A percentile compares a stretch with the other conserved stretches of the same genome.
Conservation (phyloP, 2,888 invertebrate species). For the Schizaphis graminum region DNA sequence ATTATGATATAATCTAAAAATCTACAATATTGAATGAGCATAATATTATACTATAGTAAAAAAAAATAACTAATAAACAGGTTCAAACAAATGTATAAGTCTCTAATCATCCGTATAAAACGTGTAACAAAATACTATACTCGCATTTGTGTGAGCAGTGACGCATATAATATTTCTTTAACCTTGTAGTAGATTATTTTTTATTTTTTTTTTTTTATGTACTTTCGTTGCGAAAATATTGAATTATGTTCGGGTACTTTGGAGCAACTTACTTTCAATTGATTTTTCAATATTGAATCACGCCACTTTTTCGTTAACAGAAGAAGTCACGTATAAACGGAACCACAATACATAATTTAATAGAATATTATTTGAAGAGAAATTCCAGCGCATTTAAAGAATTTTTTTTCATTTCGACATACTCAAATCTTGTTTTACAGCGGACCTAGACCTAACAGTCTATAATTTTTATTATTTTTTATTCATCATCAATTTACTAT, state of each 20-base stretch:
- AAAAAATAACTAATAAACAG: background rate
- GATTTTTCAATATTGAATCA: slow-evolving; percentile 20
- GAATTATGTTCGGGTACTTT: background rate
- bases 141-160: background rate
- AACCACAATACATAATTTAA: background rate
- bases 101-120: background rate
- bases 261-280: background rate
- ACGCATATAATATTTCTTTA: background rate
- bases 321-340: background rate
- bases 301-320: background rate
- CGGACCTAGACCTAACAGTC: fast-evolving
- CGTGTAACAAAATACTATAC: background rate
- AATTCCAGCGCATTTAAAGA: background rate
- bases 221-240: background rate
- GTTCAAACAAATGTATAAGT: background rate
- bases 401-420: background rate
- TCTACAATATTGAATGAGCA: background rate
- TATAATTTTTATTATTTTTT: background rate
- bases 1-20: background rate
- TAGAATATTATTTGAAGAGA: background rate
- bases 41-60: background rate
- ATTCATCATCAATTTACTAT: background rate
- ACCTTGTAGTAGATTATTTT: background rate
- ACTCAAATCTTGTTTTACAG: background rate
- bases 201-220: background rate